Base-by-base conservation (phyloP, 2,888 invertebrate genomes). In the Melieria crassipennis region DNA sequence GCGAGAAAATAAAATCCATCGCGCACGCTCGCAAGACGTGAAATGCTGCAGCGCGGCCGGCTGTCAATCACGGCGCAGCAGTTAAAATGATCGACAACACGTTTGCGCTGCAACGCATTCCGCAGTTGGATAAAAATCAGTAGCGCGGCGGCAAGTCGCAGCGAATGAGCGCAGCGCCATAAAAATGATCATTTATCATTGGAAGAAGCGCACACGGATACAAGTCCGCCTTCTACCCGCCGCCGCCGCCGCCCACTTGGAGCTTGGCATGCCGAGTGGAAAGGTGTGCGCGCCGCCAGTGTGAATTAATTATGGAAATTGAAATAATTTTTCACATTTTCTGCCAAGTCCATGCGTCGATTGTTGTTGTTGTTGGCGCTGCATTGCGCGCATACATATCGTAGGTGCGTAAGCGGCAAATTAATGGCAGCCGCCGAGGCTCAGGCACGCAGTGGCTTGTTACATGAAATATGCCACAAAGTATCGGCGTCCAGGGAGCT, bases 31-130 rank as follows among this genome's bases (percentile, higher is more conserved):
- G 7, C 42, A 52, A 30, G 50, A 48, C 16, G 11, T 7, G 46
- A 4, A 4, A 30, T 45, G 13, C 10, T 56, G 58, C 43, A 60
- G 43, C 66, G 47, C 42, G 7, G n/a, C 46, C 13, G 60, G 58
- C 43, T 67, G 58, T 67, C 67, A 67, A 67, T 63, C 50, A 62
- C 42, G 62, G n/a, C 46, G 56, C 61, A 62, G 69, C 62, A 62
- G 69, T 69, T 69, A 69, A 69, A 69, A 69, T 69, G 62, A 69
- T 69, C 69, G 62, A 69, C 69, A 69, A 63, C 69, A 69, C 62
- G 62, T 69, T 62, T 52, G 48, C 56, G 69, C 61, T 69, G 69
- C 69, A 55, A 69, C 62, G 61, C 69, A 69, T 69, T 69, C 62
- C 62, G 69, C 55, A 55, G 11, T 52, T 52, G 62, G 69, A 69